Evolutionary conservation across 2,888 invertebrate genomes (phyloP).

Genomic region (Drosophila pullipes): DNA sequence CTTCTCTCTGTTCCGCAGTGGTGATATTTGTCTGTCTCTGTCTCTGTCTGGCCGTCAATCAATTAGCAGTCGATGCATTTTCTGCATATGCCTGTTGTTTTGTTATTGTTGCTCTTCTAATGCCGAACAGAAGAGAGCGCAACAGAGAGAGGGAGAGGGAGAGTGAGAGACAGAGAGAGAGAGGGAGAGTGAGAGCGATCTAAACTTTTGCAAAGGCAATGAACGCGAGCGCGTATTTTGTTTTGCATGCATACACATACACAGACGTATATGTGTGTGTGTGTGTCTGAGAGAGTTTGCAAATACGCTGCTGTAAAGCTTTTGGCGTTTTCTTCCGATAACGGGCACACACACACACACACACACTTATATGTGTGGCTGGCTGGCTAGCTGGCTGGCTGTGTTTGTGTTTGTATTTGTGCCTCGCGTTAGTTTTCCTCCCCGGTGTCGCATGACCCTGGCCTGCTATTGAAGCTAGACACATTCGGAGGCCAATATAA

Average conservation of each 20-base stretch:
- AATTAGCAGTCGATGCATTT: conserved; percentile 32
- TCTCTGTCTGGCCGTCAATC: conserved; percentile 39
- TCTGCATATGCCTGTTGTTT: conserved; percentile 14
- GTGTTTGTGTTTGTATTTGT: conserved; percentile 21
- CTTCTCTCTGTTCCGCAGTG: conserved; percentile 10
- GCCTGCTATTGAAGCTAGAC: conserved; percentile 84
- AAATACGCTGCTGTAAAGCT: conserved; percentile 56
- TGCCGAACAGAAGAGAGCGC: conserved; percentile 27
- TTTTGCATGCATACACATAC: conserved; percentile 3
- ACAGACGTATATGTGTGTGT: background rate
- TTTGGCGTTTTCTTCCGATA: conserved; percentile 82
- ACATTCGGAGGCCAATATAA: conserved; percentile 82
- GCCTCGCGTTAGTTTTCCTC: conserved; percentile 72
- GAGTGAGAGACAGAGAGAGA: conserved; percentile 5
- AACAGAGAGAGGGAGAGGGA: conserved; percentile 1
- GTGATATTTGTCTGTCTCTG: conserved; percentile 6
- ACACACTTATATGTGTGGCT: conserved; percentile 8
- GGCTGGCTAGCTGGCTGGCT: background rate
- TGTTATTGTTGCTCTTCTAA: conserved; percentile 50
- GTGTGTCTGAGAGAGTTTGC: conserved; percentile 30
- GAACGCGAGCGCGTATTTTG: conserved; percentile 64
- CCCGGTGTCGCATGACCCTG: conserved; percentile 84
- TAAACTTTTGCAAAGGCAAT: conserved; percentile 74
- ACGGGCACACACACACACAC: conserved; percentile 61
- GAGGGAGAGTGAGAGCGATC: conserved; percentile 28